Base-by-base conservation (phyloP, 2,888 invertebrate genomes). In the Elmis aenea region DNA sequence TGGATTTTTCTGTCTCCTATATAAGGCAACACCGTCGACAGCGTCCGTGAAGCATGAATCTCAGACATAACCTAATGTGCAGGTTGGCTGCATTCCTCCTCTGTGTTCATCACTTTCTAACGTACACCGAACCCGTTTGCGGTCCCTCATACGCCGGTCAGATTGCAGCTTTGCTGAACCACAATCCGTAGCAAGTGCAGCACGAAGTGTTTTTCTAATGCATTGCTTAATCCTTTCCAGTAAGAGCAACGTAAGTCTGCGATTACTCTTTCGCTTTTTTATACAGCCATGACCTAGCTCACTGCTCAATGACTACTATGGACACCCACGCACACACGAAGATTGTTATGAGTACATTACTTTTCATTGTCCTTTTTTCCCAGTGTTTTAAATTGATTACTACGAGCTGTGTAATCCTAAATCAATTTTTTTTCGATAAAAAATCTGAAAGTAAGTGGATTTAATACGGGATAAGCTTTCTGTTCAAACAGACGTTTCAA, bases 271-370 rank as follows among this genome's bases (percentile, higher is more conserved):
- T 11, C 24, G 37, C 31, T 20, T 22, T 14, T n/a, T n/a, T n/a
- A n/a, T n/a, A 28, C 34, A 47, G 42, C 49, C 51, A 47, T 51
- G 51, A 51, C 51, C 51, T 51, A 51, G 47, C 45, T 35, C 42
- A 49, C 44, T 46, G 45, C 42, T 50, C 45, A 48, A 50, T 18
- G 18, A 18, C 18, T 18, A 18, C 18, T 18, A 18, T n/a, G n/a
- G n/a, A 8, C 18, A 18, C 8, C 5, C 18, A 18, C 18, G 5
- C 18, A 18, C 18, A 18, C 18, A 18, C 8, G 18, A 6, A 6
- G 5, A 8, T 18, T 18, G 18, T 18, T 18, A n/a, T n/a, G n/a
- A n/a, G n/a, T n/a, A n/a, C n/a, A n/a, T n/a, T n/a, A n/a, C n/a
- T n/a, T n/a, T n/a, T n/a, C n/a, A n/a, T n/a, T n/a, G n/a, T n/a